Evolutionary conservation across 2,888 invertebrate species (phyloP).

Genomic region (Eurois occulta): DNA sequence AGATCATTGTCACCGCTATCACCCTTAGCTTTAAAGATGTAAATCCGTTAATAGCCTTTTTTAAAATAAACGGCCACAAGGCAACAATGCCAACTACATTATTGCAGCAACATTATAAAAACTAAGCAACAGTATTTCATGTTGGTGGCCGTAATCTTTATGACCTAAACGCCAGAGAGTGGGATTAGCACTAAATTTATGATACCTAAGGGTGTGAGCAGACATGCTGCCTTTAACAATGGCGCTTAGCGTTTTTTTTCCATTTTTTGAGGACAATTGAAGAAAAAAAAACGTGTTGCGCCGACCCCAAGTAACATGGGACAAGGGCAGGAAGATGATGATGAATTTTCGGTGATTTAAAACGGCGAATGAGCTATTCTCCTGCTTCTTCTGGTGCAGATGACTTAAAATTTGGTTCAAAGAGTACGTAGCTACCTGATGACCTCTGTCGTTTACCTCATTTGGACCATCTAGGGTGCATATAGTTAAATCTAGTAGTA

Average conservation of each 20-base stretch:
- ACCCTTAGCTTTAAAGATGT: neutral
- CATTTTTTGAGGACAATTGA: too few species aligned
- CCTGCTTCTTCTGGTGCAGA: neutral
- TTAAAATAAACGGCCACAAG: conserved; percentile 15
- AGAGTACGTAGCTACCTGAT: too few species aligned
- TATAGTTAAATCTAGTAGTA: too few species aligned
- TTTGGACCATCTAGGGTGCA: neutral
- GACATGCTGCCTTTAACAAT: neutral
- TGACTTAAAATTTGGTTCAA: neutral
- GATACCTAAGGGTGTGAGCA: conserved; percentile 63
- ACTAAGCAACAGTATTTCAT: conserved; percentile 69
- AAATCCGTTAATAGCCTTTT: conserved; percentile 15
- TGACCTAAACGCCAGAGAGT: conserved; percentile 73
- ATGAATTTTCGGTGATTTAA: too few species aligned
- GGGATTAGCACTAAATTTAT: conserved; percentile 77
- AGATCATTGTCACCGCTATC: neutral
- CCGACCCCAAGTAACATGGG: too few species aligned
- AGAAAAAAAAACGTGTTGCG: too few species aligned
- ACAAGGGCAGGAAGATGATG: too few species aligned
- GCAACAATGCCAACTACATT: conserved; percentile 38
- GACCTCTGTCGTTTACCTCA: neutral
- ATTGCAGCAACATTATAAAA: conserved; percentile 65
- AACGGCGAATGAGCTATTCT: too few species aligned
- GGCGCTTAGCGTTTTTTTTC: neutral
- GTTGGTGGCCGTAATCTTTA: conserved; percentile 72